Evolutionary conservation across 1,140 invertebrate species (phyloP).

Genomic region (Plectus sambesii): DNA sequence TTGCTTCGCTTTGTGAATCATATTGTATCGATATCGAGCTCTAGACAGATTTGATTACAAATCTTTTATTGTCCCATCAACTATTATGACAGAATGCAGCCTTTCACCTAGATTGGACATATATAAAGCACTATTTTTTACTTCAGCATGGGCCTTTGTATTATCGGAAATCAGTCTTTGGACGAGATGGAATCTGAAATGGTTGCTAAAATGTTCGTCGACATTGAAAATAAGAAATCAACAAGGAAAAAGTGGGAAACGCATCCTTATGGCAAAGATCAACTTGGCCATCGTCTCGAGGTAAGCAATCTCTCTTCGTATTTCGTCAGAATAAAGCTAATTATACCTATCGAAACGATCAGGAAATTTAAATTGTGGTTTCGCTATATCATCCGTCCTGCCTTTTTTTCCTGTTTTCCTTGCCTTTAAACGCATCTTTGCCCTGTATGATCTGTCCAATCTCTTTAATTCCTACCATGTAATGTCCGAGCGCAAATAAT

Average conservation of each 20-base stretch:
- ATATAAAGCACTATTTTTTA: slow-evolving; percentile 11
- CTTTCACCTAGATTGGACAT: too few species aligned
- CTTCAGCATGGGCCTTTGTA: slow-evolving; percentile 35
- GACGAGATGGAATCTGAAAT: slow-evolving; percentile 73
- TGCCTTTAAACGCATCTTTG: too few species aligned
- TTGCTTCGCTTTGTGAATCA: background rate
- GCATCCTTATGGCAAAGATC: slow-evolving; percentile 64
- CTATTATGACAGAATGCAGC: too few species aligned
- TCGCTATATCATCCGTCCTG: too few species aligned
- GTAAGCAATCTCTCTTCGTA: too few species aligned
- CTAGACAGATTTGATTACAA: too few species aligned
- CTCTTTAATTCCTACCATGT: too few species aligned
- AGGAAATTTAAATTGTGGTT: too few species aligned
- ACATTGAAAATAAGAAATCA: slow-evolving; percentile 67
- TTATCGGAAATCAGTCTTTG: slow-evolving; percentile 59
- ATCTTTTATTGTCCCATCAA: too few species aligned
- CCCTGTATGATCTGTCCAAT: too few species aligned
- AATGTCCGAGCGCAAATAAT: too few species aligned
- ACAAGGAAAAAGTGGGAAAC: slow-evolving; percentile 59
- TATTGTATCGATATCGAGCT: slow-evolving; percentile 1
- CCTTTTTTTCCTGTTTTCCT: too few species aligned
- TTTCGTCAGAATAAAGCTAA: background rate
- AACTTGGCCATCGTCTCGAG: slow-evolving; percentile 44
- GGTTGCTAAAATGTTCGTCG: slow-evolving; percentile 56
- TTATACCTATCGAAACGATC: slow-evolving; percentile 3